These are phyloP conservation scores for Mastomys natalensis DNA, from an alignment of 2,113 vertebrate genomes.

Conservation along the genomic window DNA sequence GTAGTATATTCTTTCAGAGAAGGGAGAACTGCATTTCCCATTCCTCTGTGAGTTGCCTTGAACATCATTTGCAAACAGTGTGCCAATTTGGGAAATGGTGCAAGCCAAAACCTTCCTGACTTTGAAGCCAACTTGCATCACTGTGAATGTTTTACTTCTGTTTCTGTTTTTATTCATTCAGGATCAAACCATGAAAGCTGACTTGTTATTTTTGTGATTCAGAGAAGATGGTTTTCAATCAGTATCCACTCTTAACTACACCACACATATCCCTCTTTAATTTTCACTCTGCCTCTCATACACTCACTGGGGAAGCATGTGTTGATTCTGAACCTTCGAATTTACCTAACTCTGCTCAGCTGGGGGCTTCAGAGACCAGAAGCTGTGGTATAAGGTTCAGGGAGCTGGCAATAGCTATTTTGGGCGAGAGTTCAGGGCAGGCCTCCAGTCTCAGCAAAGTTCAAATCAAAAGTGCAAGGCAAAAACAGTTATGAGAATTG, in stretches of 20 bases:
- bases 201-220: conserved; percentile 76
- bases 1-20: conserved; percentile 75
- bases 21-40: conserved; percentile 81
- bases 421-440: neutral
- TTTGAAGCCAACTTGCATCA: conserved; percentile 86
- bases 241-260: conserved; percentile 72
- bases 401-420: neutral
- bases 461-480: conserved; percentile 28
- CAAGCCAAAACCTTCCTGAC: conserved; percentile 83
- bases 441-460: conserved; percentile 26
- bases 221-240: conserved; percentile 77
- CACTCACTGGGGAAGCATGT: neutral
- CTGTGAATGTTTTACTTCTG: conserved; percentile 79
- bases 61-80: conserved; percentile 82
- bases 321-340: neutral
- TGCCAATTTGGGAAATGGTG: conserved; percentile 80
- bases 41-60: conserved; percentile 81
- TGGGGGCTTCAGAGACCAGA: neutral
- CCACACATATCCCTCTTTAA: conserved; percentile 68
- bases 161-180: conserved; percentile 58
- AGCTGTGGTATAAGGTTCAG: conserved; percentile 8
- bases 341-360: neutral
- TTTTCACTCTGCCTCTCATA: neutral
- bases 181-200: conserved; percentile 81
- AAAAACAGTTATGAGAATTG: conserved; percentile 24